A percentile compares a stretch with the other conserved stretches of the same genome.
Conservation (phyloP, 1,140 invertebrate species). For the Hesperophylax magnus region DNA sequence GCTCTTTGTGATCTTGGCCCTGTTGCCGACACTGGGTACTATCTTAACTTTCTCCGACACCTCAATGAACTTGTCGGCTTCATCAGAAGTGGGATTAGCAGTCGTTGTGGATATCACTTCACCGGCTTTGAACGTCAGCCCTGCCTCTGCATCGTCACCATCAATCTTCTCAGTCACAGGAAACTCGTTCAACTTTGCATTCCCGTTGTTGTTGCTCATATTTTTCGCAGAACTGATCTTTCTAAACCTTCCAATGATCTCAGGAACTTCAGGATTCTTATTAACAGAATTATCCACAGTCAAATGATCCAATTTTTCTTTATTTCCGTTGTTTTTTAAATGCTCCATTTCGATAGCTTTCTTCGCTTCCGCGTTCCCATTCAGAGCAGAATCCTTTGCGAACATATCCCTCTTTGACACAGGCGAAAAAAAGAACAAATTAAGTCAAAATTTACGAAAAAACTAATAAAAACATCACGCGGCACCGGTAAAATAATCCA, state of each 20-base stretch:
- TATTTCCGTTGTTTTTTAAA: conserved; percentile 12
- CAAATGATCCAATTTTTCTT: conserved; percentile 24
- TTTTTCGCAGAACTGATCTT: conserved; percentile 70
- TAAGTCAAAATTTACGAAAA: neutral
- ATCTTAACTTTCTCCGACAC: conserved; percentile 55
- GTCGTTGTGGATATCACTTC: conserved; percentile 54
- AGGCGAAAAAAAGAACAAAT: neutral
- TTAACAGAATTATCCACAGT: conserved; percentile 5
- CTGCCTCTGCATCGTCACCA: conserved; percentile 63
- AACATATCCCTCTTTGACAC: conserved; percentile 7
- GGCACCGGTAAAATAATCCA: neutral
- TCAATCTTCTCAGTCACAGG: conserved; percentile 45
- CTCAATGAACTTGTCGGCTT: conserved; percentile 58
- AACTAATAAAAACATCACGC: conserved; percentile 12
- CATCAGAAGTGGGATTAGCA: conserved; percentile 60
- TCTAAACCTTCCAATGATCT: conserved; percentile 68
- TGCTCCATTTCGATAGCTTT: conserved; percentile 45
- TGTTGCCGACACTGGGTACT: conserved; percentile 53
- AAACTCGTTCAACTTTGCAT: conserved; percentile 66
- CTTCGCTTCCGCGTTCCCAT: conserved; percentile 13
- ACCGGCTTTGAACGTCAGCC: conserved; percentile 63
- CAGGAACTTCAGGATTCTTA: conserved; percentile 59
- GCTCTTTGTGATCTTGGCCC: conserved; percentile 68
- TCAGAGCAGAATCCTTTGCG: conserved; percentile 11
- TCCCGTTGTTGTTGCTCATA: conserved; percentile 69